These are phyloP conservation scores for Campoplex nolae DNA, from an alignment of 2,888 invertebrate species.

Conservation along the genomic window DNA sequence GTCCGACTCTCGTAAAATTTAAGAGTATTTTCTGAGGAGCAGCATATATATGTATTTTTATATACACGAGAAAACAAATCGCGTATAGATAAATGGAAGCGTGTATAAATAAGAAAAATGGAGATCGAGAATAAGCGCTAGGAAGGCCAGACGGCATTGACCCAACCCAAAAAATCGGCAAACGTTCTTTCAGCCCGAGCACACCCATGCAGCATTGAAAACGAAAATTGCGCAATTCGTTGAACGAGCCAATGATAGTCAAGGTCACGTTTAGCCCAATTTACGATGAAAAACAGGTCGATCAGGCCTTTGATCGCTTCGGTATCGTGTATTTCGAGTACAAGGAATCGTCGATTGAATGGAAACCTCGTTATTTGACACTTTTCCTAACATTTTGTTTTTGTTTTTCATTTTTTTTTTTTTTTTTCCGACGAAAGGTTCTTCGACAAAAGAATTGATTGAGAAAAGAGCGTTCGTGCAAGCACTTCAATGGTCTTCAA, in stretches of 20 bases:
- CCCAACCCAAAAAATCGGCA: constrained; percentile 9
- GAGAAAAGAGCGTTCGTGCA: no score
- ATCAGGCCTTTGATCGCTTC: background rate
- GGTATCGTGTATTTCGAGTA: background rate
- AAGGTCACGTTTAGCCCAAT: constrained; percentile 43
- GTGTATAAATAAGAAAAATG: background rate
- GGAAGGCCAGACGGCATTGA: background rate
- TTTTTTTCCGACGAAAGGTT: no score
- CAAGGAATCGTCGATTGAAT: background rate
- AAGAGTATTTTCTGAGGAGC: constrained; percentile 11
- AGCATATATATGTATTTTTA: constrained; percentile 1
- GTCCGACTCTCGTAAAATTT: constrained; percentile 48
- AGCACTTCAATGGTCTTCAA: no score
- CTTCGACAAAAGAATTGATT: no score
- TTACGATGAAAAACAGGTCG: constrained; percentile 18
- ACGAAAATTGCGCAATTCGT: constrained; percentile 14
- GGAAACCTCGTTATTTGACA: no score
- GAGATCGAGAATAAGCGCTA: background rate
- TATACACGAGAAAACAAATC: background rate
- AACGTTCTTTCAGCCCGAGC: background rate
- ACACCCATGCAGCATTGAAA: background rate
- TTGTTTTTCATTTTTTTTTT: no score
- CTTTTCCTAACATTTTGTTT: no score
- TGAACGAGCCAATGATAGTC: constrained; percentile 7
- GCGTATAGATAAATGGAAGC: background rate